Evolutionary conservation across 2,113 vertebrate genomes (phyloP).

Genomic region (Chaetura pelagica): DNA sequence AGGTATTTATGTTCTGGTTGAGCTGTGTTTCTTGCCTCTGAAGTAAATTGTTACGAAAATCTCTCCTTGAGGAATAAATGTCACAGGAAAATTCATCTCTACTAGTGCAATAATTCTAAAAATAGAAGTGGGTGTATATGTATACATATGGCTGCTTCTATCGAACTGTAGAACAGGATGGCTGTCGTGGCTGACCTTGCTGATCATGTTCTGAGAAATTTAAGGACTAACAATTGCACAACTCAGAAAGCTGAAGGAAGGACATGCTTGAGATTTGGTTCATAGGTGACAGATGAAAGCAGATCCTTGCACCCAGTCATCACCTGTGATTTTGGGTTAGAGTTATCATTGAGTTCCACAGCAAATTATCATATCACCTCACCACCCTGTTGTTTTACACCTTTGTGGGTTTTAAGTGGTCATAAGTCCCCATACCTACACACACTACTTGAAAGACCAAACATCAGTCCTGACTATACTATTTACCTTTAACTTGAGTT

Average conservation of each 20-base stretch:
- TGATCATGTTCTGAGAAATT: background rate
- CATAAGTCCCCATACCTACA: background rate
- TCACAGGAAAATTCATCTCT: background rate
- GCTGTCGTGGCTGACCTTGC: background rate
- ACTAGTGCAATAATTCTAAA: background rate
- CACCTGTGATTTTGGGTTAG: background rate
- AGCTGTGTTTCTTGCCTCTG: background rate
- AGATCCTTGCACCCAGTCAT: background rate
- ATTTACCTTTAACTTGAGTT: background rate
- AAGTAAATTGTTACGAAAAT: background rate
- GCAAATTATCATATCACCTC: background rate
- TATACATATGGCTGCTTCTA: background rate
- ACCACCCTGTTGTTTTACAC: background rate
- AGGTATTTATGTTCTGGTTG: background rate
- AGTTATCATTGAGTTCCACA: background rate
- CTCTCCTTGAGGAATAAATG: background rate
- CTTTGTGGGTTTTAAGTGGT: background rate
- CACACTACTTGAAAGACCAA: background rate
- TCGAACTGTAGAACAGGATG: background rate
- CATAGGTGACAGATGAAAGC: background rate
- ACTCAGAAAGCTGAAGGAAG: background rate
- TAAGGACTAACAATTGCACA: background rate
- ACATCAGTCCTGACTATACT: background rate
- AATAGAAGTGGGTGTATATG: background rate
- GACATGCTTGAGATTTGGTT: background rate